Evolutionary conservation across 2,113 vertebrate species (phyloP).

Genomic region (Cyprinodon tularosa): DNA sequence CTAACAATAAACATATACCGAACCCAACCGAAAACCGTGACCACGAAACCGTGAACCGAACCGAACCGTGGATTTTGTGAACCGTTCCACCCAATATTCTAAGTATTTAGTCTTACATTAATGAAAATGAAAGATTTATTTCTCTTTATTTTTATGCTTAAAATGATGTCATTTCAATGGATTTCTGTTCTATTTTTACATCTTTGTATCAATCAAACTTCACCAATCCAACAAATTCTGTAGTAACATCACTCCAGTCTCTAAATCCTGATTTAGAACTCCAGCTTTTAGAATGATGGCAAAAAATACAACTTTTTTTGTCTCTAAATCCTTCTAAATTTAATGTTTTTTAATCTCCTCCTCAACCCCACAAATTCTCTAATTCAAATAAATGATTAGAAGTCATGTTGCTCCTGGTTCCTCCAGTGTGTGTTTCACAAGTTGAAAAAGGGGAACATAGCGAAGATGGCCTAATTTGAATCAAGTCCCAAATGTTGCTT

Average conservation of each 20-base stretch:
- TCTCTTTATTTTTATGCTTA: no score
- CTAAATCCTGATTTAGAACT: not conserved
- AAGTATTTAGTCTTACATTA: no score
- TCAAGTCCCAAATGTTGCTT: not conserved
- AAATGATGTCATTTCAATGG: no score
- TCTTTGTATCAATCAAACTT: not conserved
- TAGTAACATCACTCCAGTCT: not conserved
- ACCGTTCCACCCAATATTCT: no score
- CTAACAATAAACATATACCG: no score
- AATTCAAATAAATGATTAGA: not conserved
- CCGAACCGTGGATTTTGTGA: no score
- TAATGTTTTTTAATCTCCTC: no score
- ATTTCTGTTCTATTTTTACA: not conserved
- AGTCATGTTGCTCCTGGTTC: conserved; percentile 1
- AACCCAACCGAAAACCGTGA: no score
- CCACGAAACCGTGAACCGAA: no score
- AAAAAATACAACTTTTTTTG: not conserved
- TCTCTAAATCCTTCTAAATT: not conserved
- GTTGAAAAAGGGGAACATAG: not conserved
- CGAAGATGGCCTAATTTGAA: not conserved
- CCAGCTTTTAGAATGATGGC: not conserved
- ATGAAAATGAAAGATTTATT: no score
- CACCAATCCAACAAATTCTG: not conserved
- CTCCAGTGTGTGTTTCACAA: conserved; percentile 1
- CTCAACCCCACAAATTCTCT: no score